Percentiles rank a stretch among this genome's conserved stretches.
phyloP scores from a whole-genome alignment of 2,888 invertebrate species.

The Pherbina coryleti region DNA sequence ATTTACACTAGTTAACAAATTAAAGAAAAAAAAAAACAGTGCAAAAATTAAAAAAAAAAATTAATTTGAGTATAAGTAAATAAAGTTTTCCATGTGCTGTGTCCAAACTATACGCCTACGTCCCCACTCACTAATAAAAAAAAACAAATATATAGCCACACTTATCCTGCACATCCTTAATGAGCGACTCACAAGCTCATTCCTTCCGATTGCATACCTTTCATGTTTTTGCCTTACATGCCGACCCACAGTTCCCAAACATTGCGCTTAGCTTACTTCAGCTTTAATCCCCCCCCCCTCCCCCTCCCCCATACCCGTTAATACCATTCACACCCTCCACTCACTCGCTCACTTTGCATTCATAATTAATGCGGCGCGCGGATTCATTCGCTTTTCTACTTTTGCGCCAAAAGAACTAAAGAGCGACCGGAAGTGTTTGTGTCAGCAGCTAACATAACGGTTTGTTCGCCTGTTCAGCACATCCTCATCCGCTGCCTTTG shows the following conservation, averaged over 20 bases:
- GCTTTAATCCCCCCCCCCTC: neutral
- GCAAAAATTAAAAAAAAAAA: neutral
- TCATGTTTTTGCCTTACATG: neutral
- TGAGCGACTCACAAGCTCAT: neutral
- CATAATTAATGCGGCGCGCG: conserved; percentile 48
- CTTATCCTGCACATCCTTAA: neutral
- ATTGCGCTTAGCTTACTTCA: neutral
- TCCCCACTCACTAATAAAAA: neutral
- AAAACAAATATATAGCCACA: neutral
- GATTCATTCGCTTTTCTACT: conserved; percentile 17
- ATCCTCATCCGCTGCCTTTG: conserved; percentile 11
- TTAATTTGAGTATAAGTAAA: neutral
- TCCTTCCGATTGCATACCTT: neutral
- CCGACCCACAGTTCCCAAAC: neutral
- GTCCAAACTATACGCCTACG: too few relatives aligned
- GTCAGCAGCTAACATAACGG: conserved; percentile 19
- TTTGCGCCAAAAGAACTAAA: neutral
- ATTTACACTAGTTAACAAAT: neutral
- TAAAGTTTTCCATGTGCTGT: too few relatives aligned
- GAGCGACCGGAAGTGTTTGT: conserved; percentile 18
- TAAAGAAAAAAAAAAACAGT: neutral
- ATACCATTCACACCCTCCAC: neutral
- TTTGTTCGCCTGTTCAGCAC: conserved; percentile 1
- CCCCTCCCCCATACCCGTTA: neutral
- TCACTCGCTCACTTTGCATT: conserved; percentile 44